Evolutionary conservation across 2,797 vertebrate genomes (phyloP), one percentile per base, ranked within the genome.

Genomic region (Acanthiza pusilla): DNA sequence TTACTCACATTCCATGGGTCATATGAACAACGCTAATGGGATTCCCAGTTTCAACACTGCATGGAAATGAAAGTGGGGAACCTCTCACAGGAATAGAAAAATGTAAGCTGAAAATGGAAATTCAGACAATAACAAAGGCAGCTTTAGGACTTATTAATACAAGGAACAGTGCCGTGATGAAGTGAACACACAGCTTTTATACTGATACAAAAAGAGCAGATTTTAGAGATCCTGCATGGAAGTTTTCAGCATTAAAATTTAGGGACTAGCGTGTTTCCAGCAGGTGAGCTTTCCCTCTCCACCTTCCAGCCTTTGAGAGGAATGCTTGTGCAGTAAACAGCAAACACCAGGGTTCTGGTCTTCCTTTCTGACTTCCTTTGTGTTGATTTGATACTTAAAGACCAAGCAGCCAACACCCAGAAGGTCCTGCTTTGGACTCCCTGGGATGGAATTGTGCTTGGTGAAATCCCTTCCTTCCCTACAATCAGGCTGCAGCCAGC

Each of bases 21-120:
- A 76, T 47, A 54, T 11, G 68, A 93, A 86, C 71, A 90, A 51
- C 4, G 6, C 51, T 94, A 73, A 96, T 95, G 93, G 88, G 71
- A 95, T 95, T 95, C 72, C 95, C 94, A 96, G 86, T 42, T 86
- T 51, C 70, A 62, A n/a, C 60, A 43, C 53, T 26, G 48, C 23
- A 10, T 75, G 86, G 91, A 94, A 90, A 91, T 81, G 50, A 79
- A 81, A 90, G 70, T 17, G 38, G 70, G 42, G 43, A 94, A 40
- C 51, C 54, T 93, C 86, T 53, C 27, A 2, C 3, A 74, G 89
- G 89, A 95, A 73, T 50, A 86, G 43, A 61, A 81, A 93, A 90
- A 82, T 57, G 50, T 51, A 61, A 84, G 74, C 67, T 93, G 70
- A 88, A 94, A 88, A 86, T 11, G 53, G 76, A 78, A 88, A 66